phyloP scores from a whole-genome alignment of 2,113 vertebrate species.

The Zeus faber region DNA sequence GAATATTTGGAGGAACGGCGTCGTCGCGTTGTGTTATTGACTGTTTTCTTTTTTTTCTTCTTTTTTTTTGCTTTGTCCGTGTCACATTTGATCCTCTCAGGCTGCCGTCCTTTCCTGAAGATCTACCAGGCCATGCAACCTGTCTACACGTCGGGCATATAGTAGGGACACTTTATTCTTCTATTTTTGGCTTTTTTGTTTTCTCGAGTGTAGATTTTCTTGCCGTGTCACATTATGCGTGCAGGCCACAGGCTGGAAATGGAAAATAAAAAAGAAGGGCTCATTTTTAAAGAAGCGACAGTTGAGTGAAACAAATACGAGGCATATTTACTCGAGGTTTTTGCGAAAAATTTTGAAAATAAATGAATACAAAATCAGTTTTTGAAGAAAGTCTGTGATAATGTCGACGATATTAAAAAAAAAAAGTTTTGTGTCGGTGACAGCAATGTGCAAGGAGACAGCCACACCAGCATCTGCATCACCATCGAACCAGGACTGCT shows the following conservation, averaged over 20 bases:
- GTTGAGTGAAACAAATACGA: no score
- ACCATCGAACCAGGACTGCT: constrained; percentile 95
- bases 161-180: constrained; percentile 74
- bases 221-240: no score
- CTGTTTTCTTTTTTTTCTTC: neutral
- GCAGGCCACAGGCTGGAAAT: no score
- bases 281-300: no score
- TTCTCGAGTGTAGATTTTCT: no score
- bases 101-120: constrained; percentile 96
- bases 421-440: no score
- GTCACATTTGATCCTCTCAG: constrained; percentile 59
- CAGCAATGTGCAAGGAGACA: constrained; percentile 94
- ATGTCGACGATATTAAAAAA: no score
- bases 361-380: no score
- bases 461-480: constrained; percentile 96
- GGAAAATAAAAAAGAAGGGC: no score
- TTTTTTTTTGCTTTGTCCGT: neutral
- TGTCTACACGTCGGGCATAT: constrained; percentile 97
- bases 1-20: no score
- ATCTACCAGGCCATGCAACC: constrained; percentile 99
- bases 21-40: neutral
- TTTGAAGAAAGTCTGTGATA: neutral
- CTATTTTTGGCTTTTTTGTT: constrained; percentile 15
- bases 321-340: no score
- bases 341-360: no score